A percentile compares a stretch with the other conserved stretches of the same genome.
These are phyloP conservation scores for Novumbra hubbsi DNA, from an alignment of 2,797 vertebrate species.

Conservation along the genomic window DNA sequence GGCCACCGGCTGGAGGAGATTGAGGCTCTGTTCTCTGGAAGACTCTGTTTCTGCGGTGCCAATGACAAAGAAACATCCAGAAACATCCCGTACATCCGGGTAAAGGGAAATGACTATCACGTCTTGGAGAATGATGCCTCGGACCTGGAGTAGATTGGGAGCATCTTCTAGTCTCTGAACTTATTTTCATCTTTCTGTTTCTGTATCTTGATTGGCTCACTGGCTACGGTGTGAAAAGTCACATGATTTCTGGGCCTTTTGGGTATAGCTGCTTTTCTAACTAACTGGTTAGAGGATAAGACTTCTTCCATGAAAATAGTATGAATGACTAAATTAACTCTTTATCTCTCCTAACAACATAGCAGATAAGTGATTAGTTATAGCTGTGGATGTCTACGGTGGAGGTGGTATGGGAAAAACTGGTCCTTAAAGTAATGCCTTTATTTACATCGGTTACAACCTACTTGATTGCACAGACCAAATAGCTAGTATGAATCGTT, in stretches of 20 bases:
- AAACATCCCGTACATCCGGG: constrained; percentile 87
- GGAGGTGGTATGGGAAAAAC: neutral
- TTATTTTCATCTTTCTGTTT: neutral
- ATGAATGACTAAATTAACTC: too few species aligned
- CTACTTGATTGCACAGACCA: too few species aligned
- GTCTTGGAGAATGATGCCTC: constrained; percentile 88
- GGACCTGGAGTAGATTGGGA: constrained; percentile 80
- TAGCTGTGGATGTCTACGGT: neutral
- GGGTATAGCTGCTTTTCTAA: neutral
- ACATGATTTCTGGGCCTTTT: neutral
- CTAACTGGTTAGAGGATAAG: neutral
- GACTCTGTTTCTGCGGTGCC: constrained; percentile 86
- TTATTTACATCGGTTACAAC: neutral
- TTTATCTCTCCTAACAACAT: neutral
- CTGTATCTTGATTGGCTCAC: neutral
- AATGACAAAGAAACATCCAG: constrained; percentile 73
- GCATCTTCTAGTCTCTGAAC: neutral
- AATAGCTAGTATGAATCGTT: neutral
- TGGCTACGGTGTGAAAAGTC: neutral
- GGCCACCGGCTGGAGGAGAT: constrained; percentile 94
- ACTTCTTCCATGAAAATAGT: too few species aligned
- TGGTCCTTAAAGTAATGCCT: neutral
- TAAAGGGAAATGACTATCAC: constrained; percentile 88
- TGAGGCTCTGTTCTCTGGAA: constrained; percentile 84
- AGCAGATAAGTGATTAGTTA: neutral